Percentiles rank a stretch among this genome's conserved stretches.
These are phyloP conservation scores for Anhinga anhinga DNA, from an alignment of 2,113 vertebrate species.

Conservation along the genomic window DNA sequence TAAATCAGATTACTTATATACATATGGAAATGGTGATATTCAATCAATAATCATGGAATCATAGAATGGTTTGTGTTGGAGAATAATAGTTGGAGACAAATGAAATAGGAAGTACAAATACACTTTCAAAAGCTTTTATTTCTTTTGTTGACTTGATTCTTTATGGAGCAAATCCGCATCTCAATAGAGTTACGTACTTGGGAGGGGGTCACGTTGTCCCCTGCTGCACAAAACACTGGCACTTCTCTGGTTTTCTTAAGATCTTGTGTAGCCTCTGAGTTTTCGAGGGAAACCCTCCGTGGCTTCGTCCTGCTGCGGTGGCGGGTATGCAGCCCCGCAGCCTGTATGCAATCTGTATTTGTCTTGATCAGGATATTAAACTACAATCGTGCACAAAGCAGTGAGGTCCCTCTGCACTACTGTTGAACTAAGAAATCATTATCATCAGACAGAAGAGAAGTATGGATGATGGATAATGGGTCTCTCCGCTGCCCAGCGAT, in stretches of 20 bases:
- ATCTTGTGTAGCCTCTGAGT: background rate
- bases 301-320: background rate
- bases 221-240: background rate
- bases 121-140: background rate
- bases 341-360: conserved; percentile 40
- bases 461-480: conserved; percentile 77
- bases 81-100: background rate
- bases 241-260: background rate
- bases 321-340: background rate
- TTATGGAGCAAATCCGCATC: background rate
- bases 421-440: conserved; percentile 75
- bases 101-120: background rate
- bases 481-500: conserved; percentile 72
- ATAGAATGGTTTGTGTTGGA: background rate
- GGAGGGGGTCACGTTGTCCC: background rate
- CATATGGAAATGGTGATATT: background rate
- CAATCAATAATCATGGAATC: background rate
- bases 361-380: conserved; percentile 69
- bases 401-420: conserved; percentile 57
- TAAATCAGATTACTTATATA: background rate
- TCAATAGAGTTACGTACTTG: background rate
- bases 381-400: conserved; percentile 54
- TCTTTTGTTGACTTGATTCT: background rate
- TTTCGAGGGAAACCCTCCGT: background rate
- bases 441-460: conserved; percentile 68